Evolutionary conservation across 2,113 vertebrate genomes (phyloP).

Genomic region (Cnemophilus loriae): DNA sequence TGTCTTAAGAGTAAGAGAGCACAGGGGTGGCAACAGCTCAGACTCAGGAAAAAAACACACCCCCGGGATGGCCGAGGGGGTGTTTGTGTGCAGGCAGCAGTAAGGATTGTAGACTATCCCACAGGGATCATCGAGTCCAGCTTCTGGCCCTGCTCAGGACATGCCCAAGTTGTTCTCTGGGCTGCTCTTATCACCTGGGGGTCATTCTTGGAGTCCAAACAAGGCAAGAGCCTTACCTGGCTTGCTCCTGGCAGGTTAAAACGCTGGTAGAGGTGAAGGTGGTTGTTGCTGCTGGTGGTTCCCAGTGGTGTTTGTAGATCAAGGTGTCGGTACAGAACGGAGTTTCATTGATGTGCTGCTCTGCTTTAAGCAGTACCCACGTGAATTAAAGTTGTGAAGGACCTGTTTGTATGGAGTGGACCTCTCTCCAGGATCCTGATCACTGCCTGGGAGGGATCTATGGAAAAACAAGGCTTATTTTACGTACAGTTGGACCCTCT

Average conservation of each 20-base stretch:
- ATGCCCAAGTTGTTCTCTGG: not conserved
- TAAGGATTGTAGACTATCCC: not conserved
- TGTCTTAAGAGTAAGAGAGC: not conserved
- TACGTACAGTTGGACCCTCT: not conserved
- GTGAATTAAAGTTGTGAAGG: not conserved
- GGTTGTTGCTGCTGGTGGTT: not conserved
- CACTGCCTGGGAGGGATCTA: not conserved
- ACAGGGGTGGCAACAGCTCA: not conserved
- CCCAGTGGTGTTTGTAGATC: not conserved
- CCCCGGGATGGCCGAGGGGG: too few relatives aligned
- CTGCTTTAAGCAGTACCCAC: not conserved
- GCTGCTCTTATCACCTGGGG: not conserved
- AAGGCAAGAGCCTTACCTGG: not conserved
- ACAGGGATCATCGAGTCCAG: not conserved
- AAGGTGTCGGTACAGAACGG: not conserved
- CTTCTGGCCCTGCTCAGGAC: not conserved
- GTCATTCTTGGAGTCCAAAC: not conserved
- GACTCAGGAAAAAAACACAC: not conserved
- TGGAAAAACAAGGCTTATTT: not conserved
- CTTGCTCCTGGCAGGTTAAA: not conserved
- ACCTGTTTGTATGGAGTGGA: not conserved
- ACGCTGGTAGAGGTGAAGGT: not conserved
- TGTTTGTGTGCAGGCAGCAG: not conserved
- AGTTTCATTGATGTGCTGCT: not conserved
- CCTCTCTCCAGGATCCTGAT: not conserved